phyloP scores from a whole-genome alignment of 2,113 vertebrate species.

The Festucalex cinctus region DNA sequence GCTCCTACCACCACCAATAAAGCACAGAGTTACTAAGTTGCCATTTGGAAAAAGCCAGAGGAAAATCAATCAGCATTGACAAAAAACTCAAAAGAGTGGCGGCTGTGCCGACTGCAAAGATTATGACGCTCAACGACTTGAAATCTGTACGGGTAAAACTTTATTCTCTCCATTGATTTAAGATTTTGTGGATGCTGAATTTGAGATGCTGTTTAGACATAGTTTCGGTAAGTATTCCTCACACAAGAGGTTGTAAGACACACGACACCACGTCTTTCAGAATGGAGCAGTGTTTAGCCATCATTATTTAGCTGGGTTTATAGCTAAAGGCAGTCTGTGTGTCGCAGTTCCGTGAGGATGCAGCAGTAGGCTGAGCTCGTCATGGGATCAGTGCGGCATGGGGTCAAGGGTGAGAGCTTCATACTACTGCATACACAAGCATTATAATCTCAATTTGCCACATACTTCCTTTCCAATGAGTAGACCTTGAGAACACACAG shows the following conservation, averaged over 20 bases:
- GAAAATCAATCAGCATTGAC: background rate
- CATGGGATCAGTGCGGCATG: slow-evolving; percentile 25
- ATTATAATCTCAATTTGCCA: slow-evolving; percentile 8
- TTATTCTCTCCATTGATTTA: too few relatives aligned
- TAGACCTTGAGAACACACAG: slow-evolving; percentile 28
- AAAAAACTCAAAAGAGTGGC: too few relatives aligned
- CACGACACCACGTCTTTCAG: slow-evolving; percentile 27
- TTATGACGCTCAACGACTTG: background rate
- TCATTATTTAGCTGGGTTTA: slow-evolving; percentile 27
- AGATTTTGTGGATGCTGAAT: too few relatives aligned
- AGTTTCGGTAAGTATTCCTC: too few relatives aligned
- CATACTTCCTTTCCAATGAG: slow-evolving; percentile 14
- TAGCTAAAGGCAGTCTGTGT: background rate
- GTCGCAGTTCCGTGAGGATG: background rate
- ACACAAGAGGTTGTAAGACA: slow-evolving; percentile 23
- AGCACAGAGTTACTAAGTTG: background rate
- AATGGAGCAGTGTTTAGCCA: slow-evolving; percentile 23
- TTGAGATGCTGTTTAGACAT: too few relatives aligned
- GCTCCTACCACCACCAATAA: background rate
- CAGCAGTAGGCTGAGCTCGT: slow-evolving; percentile 4
- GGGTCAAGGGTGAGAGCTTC: slow-evolving; percentile 41
- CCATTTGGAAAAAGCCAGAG: background rate
- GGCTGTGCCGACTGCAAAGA: background rate
- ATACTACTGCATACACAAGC: slow-evolving; percentile 30
- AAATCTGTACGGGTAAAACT: background rate